Evolutionary conservation across 2,888 invertebrate species (phyloP).

Genomic region (Lymantria dispar): DNA sequence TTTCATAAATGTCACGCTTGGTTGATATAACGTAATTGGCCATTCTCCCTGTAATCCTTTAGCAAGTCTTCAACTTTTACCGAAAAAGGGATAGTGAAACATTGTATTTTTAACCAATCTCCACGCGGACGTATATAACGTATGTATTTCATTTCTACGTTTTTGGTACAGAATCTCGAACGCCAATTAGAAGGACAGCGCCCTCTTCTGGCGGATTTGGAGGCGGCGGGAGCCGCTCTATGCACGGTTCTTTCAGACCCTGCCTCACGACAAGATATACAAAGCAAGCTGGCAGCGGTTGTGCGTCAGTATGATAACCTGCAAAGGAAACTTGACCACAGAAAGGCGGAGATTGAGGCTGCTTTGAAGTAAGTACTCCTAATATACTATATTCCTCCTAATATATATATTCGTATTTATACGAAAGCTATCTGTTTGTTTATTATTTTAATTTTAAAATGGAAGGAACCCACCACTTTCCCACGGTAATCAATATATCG

Average conservation of each 20-base stretch:
- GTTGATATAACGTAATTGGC: no score
- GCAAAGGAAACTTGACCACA: constrained; percentile 94
- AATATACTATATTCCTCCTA: no score
- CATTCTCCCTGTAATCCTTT: no score
- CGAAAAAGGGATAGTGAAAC: no score
- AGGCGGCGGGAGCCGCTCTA: constrained; percentile 94
- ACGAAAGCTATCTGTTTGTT: no score
- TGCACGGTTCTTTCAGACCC: constrained; percentile 95
- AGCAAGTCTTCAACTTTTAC: no score
- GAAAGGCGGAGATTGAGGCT: constrained; percentile 95
- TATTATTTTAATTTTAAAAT: no score
- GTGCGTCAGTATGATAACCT: constrained; percentile 93
- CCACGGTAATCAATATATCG: no score
- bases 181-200: constrained; percentile 94
- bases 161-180: constrained; percentile 84
- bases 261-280: constrained; percentile 94
- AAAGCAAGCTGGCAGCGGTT: constrained; percentile 92
- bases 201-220: constrained; percentile 92
- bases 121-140: background rate
- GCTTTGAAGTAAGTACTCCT: constrained; percentile 80
- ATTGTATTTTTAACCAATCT: no score
- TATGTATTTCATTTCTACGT: background rate
- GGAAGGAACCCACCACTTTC: no score
- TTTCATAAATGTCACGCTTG: no score
- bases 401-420: no score